Conservation (phyloP, 2,113 vertebrate genomes). For the Charina bottae region DNA sequence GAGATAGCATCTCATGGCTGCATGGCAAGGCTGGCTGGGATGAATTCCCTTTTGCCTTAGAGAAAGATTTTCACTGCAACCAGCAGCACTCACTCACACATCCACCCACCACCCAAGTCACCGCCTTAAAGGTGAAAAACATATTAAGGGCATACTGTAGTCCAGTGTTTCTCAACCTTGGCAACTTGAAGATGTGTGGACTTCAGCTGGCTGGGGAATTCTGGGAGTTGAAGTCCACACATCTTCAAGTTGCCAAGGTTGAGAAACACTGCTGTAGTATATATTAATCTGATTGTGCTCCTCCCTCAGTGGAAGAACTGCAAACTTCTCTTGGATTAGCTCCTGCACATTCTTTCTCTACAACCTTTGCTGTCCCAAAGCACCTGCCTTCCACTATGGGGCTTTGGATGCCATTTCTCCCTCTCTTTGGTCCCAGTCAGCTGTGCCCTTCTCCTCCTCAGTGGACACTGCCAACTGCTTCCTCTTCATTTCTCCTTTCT, state of each 20-base stretch:
- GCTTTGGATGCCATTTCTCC: background rate
- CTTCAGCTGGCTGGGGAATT: too few relatives aligned
- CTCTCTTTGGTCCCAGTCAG: background rate
- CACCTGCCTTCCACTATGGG: background rate
- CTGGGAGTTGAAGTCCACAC: too few relatives aligned
- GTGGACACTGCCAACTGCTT: background rate
- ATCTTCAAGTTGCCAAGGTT: too few relatives aligned
- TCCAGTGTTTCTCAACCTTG: too few relatives aligned
- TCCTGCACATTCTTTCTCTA: background rate
- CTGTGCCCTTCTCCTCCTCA: too few relatives aligned
- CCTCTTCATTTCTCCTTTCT: background rate
- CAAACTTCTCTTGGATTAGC: background rate
- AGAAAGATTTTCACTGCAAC: background rate
- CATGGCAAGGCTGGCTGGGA: background rate
- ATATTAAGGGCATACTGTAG: background rate
- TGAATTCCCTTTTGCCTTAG: too few relatives aligned
- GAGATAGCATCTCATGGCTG: background rate
- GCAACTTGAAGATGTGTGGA: too few relatives aligned
- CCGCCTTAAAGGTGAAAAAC: background rate
- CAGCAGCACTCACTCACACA: background rate
- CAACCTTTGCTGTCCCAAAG: background rate
- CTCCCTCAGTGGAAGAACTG: background rate
- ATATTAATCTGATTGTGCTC: background rate
- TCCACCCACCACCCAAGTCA: background rate
- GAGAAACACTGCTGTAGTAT: background rate